Conservation (phyloP, 1,140 invertebrate species). For the Drosophila ohnishii region DNA sequence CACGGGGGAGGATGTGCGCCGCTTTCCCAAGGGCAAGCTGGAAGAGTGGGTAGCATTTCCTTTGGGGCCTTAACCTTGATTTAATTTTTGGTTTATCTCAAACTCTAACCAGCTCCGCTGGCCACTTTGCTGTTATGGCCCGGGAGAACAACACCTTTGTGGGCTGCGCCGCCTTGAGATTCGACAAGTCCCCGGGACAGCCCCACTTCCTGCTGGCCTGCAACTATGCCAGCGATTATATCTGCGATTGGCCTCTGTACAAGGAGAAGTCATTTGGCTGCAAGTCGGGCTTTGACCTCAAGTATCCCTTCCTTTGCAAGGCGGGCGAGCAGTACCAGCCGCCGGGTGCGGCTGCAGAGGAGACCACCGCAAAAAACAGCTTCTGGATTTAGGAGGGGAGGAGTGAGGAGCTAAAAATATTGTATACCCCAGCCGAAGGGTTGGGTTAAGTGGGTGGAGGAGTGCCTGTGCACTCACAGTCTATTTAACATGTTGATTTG, state of each 20-base stretch:
- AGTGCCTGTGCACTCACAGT: conserved; percentile 34
- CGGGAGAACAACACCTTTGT: conserved; percentile 61
- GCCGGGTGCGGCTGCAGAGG: conserved; percentile 7
- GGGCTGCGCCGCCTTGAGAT: conserved; percentile 58
- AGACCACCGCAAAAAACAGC: neutral
- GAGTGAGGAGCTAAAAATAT: conserved; percentile 26
- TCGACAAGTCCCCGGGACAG: neutral
- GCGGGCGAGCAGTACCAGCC: conserved; percentile 40
- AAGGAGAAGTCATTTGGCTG: conserved; percentile 39
- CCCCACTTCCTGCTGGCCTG: conserved; percentile 60
- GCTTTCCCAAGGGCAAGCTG: conserved; percentile 55
- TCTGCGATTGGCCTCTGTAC: conserved; percentile 43
- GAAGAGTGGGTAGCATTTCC: conserved; percentile 43
- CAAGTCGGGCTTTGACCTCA: conserved; percentile 50
- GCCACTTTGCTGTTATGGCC: conserved; percentile 65
- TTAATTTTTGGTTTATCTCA: neutral
- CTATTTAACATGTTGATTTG: conserved; percentile 77
- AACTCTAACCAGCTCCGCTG: conserved; percentile 32
- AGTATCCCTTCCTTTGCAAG: conserved; percentile 52
- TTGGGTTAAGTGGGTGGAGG: conserved; percentile 1
- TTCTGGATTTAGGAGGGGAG: conserved; percentile 10
- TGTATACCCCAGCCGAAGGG: neutral
- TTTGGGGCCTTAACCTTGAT: neutral
- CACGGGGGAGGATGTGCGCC: conserved; percentile 22
- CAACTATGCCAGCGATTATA: conserved; percentile 60